Base-by-base conservation (phyloP, 2,888 invertebrate species). In the Drosophila flavopinicola region DNA sequence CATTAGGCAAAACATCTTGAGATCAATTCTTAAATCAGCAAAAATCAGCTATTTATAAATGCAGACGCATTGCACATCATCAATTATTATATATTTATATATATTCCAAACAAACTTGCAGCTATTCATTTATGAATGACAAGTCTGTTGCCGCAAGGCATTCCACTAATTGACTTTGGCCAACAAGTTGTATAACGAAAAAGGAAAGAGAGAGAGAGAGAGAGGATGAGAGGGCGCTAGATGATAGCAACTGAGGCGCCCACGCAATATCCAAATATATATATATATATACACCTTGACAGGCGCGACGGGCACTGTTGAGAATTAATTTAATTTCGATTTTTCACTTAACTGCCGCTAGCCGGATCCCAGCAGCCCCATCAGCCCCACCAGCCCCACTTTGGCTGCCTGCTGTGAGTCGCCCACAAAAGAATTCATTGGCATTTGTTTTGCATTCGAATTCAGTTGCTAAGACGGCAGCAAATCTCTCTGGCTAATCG, bases 401-500 rank as follows among this genome's bases (percentile, higher is more conserved):
- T n/a, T n/a, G n/a, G n/a, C 11, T 27, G 20, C 20, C 2, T 4
- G 20, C 20, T 11, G 39, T 25, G 32, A 9, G 17, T n/a, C 3
- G 24, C 20, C 48, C 17, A 13, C 10, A 23, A 41, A 33, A 51
- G 42, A 57, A 49, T 54, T 77, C 56, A 66, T 35, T 59, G 42
- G 54, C 59, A 72, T 74, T 68, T 61, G 69, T 65, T 65, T 54
- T 64, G 70, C 45, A 57, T 59, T 74, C 37, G 30, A 66, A 74
- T 64, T 59, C 44, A 61, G 70, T 75, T 70, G 75, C 60, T 64
- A 75, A 75, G 74, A 59, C 72, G 70, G 57, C 73, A 65, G 67
- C 83, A 82, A 82, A 82, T 85, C 83, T 85, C 83, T 71, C 61
- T 58, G 45, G 60, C 67, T 75, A 69, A 72, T 70, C 78, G 64